Percentiles rank a stretch among this genome's conserved stretches.
phyloP scores from a whole-genome alignment of 2,113 vertebrate genomes.

The Mustelus asterias region DNA sequence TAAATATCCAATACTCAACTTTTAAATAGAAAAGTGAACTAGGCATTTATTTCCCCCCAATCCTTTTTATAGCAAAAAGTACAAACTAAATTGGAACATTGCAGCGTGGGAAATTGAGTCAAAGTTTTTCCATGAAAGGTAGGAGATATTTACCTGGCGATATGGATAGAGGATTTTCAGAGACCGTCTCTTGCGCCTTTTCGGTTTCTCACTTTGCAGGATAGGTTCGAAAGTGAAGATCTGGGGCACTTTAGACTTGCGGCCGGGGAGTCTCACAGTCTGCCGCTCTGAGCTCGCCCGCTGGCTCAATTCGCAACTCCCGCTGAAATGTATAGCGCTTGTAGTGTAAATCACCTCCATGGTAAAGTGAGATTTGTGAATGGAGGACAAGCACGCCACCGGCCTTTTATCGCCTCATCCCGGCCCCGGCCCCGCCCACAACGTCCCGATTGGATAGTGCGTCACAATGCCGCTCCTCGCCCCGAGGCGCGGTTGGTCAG shows the following conservation, averaged over 20 bases:
- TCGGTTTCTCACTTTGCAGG: background rate
- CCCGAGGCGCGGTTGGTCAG: background rate
- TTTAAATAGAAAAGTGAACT: no score
- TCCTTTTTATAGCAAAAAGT: no score
- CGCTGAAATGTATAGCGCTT: background rate
- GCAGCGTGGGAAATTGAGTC: no score
- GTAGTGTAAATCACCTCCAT: background rate
- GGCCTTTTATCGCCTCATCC: background rate
- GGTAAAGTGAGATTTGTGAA: background rate
- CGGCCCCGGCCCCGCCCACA: background rate
- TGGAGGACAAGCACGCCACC: background rate
- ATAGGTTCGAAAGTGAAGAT: slow-evolving; percentile 23
- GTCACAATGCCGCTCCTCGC: background rate
- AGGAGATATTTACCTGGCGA: background rate
- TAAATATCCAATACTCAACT: background rate
- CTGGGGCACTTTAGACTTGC: background rate
- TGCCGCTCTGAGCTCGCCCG: background rate
- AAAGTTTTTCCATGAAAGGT: no score
- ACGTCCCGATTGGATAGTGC: background rate
- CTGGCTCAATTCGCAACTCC: background rate
- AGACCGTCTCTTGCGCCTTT: background rate
- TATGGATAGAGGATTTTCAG: slow-evolving; percentile 11
- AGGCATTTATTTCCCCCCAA: background rate
- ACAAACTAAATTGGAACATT: no score
- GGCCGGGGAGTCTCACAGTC: background rate